Evolutionary conservation across 1,140 invertebrate species (phyloP).

Genomic region (Schlechtendalia chinensis): DNA sequence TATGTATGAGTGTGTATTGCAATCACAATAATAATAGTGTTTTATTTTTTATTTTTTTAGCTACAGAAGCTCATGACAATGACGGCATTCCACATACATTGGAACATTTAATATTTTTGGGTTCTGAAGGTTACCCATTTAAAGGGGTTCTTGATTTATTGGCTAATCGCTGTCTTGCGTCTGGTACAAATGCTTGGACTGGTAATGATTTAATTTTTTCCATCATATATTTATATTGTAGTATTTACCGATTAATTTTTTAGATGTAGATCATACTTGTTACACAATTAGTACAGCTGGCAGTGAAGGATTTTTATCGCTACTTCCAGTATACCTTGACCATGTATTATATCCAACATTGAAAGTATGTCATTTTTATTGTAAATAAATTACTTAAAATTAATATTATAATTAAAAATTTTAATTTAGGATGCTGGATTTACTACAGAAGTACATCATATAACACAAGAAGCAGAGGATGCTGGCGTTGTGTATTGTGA

Average conservation of each 20-base stretch:
- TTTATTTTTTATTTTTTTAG: constrained; percentile 59
- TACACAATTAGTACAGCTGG: constrained; percentile 88
- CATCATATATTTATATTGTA: too few species aligned
- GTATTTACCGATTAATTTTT: neutral
- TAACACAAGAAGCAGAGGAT: constrained; percentile 82
- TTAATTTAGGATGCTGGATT: constrained; percentile 70
- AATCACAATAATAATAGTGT: too few species aligned
- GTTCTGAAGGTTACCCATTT: constrained; percentile 85
- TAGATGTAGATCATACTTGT: constrained; percentile 79
- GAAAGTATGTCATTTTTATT: constrained; percentile 59
- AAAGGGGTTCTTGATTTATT: constrained; percentile 84
- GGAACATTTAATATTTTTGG: constrained; percentile 89
- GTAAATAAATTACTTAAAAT: constrained; percentile 2
- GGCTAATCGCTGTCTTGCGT: constrained; percentile 84
- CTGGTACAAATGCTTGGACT: constrained; percentile 84
- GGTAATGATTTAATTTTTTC: constrained; percentile 53
- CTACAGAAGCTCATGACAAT: constrained; percentile 86
- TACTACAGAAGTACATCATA: constrained; percentile 87
- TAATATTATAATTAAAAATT: neutral
- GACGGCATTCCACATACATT: constrained; percentile 90
- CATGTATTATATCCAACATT: constrained; percentile 84
- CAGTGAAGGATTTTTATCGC: constrained; percentile 79
- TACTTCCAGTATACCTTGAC: constrained; percentile 87
- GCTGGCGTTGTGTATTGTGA: constrained; percentile 92
- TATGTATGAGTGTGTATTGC: too few species aligned